Evolutionary conservation across 2,797 vertebrate genomes (phyloP).

Genomic region (Paratrypauchen microcephalus): DNA sequence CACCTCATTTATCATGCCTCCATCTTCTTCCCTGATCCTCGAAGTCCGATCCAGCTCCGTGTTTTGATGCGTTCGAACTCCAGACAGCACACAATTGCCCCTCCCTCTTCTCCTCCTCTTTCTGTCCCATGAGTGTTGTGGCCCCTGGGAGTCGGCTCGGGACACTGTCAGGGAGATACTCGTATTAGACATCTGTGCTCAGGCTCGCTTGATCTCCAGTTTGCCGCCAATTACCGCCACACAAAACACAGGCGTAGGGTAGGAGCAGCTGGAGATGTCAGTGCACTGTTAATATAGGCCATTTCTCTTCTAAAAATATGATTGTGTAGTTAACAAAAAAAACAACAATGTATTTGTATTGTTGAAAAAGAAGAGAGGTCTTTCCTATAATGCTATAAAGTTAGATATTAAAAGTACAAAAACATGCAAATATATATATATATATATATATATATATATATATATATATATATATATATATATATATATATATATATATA

Average conservation of each 20-base stretch:
- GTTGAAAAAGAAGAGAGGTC: not conserved
- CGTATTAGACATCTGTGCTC: conserved; percentile 68
- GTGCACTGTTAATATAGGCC: not conserved
- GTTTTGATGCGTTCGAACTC: conserved; percentile 51
- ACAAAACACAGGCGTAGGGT: conserved; percentile 5
- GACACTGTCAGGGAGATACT: conserved; percentile 49
- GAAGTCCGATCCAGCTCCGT: conserved; percentile 39
- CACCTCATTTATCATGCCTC: conserved; percentile 2
- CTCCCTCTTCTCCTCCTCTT: conserved; percentile 15
- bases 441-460: no score
- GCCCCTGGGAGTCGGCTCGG: conserved; percentile 56
- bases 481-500: no score
- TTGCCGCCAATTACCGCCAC: conserved; percentile 27
- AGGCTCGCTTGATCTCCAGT: conserved; percentile 9
- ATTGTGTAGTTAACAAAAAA: not conserved
- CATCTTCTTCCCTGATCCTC: not conserved
- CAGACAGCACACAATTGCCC: conserved; percentile 27
- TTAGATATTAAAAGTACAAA: no score
- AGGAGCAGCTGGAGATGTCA: conserved; percentile 11
- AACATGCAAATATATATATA: no score
- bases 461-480: no score
- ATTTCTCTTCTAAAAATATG: conserved; percentile 5
- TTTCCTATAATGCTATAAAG: not conserved
- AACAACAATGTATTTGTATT: not conserved
- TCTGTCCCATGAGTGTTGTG: conserved; percentile 19